Percentiles rank a stretch among this genome's conserved stretches.
These are phyloP conservation scores for Panagrolaimus sp. DNA, from an alignment of 1,140 invertebrate genomes.

Conservation along the genomic window DNA sequence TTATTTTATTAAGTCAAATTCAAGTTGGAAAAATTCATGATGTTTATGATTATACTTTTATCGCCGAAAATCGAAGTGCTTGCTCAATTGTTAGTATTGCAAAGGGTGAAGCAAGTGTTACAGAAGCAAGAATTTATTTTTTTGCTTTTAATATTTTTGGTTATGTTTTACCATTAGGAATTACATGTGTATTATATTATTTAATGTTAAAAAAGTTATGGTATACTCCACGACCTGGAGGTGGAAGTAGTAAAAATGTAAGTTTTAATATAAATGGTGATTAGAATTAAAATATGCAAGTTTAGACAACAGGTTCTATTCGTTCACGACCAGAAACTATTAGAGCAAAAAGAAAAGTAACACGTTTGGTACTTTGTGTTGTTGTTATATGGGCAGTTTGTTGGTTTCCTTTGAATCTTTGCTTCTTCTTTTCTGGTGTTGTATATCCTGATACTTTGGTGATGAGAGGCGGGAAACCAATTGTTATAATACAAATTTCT, in stretches of 20 bases:
- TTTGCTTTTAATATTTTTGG: constrained; percentile 61
- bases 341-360: constrained; percentile 80
- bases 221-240: constrained; percentile 62
- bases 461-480: constrained; percentile 45
- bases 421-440: constrained; percentile 59
- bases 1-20: constrained; percentile 48
- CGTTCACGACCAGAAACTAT: constrained; percentile 69
- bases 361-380: constrained; percentile 83
- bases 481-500: constrained; percentile 52
- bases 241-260: constrained; percentile 18
- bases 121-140: constrained; percentile 57
- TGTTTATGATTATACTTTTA: constrained; percentile 65
- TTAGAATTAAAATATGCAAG: constrained; percentile 1
- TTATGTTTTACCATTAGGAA: constrained; percentile 63
- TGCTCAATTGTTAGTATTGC: constrained; percentile 53
- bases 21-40: constrained; percentile 64
- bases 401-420: constrained; percentile 83
- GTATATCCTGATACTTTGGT: constrained; percentile 54
- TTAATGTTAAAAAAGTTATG: constrained; percentile 80
- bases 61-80: constrained; percentile 43
- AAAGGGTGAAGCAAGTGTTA: constrained; percentile 42
- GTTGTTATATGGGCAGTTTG: constrained; percentile 88
- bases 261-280: constrained; percentile 22
- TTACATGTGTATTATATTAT: constrained; percentile 82
- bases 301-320: constrained; percentile 65